A percentile compares a stretch with the other conserved stretches of the same genome.
Conservation (phyloP, 1,140 invertebrate genomes). For the Diabrotica virgifera region DNA sequence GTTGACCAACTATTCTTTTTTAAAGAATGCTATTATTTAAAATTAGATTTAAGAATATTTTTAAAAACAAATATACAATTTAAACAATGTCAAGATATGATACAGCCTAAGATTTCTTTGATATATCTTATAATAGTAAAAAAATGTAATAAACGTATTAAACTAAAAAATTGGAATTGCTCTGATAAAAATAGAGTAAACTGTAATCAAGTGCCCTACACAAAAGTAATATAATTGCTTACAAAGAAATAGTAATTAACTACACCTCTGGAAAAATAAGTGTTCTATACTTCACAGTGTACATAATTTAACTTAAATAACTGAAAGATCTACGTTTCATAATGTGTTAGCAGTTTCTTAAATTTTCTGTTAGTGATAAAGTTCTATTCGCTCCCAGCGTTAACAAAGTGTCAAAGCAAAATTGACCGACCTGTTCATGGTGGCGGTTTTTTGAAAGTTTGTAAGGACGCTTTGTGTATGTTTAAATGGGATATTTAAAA, state of each 20-base stretch:
- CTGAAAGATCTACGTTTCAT: not conserved
- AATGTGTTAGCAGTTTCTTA: not conserved
- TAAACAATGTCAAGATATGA: not conserved
- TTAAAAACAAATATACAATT: not conserved
- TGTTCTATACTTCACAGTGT: conserved; percentile 5
- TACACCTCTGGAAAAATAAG: conserved; percentile 8
- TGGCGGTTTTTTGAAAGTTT: no score
- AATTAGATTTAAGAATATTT: no score
- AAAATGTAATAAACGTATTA: conserved; percentile 7
- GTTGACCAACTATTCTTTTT: no score
- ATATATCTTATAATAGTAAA: conserved; percentile 7
- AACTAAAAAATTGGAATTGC: conserved; percentile 7
- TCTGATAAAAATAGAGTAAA: conserved; percentile 6
- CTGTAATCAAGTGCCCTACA: conserved; percentile 17
- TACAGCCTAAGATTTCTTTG: conserved; percentile 8
- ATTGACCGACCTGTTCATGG: no score
- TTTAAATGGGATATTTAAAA: no score
- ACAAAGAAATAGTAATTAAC: conserved; percentile 13
- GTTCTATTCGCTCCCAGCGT: no score
- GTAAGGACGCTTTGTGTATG: no score
- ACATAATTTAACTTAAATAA: conserved; percentile 3
- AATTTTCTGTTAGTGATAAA: no score
- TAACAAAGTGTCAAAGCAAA: no score
- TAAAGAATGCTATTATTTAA: no score
- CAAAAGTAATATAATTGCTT: conserved; percentile 14